Evolutionary conservation across 2,797 vertebrate genomes (phyloP), one percentile per base, ranked within the genome.

Genomic region (Gymnocypris eckloni): DNA sequence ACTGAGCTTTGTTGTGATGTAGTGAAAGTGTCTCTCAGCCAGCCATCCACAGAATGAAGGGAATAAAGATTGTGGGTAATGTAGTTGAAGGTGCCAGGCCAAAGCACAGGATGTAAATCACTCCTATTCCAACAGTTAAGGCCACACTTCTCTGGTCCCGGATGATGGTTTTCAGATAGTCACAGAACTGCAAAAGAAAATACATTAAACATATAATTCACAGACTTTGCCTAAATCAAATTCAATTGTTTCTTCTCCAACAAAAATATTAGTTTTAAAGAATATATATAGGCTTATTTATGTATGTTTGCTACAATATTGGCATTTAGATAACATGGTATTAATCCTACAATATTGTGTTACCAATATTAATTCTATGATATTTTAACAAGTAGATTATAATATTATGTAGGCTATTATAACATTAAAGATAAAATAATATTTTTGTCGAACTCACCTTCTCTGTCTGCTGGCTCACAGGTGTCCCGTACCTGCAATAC

Each of bases 11-110:
- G 22, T 28, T 86, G 37, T 67, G 5, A 48, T 67, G 13, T 20
- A 61, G 37, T 82, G 8, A 79, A 16, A 37, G 12, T 9, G 54
- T 54, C n/a, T 39, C 80, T 95, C 91, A 98, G 86, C 97, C 95
- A 64, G 96, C 97, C 97, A 99, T 98, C 98, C 98, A 99, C 76
- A 99, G 90, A 12, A 93, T 93, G 90, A 99, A 98, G 4, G 97
- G 95, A 85, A 99, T 92, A 15, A 98, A 91, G 86, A 98, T 90
- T 16, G 97, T 97, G 84, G 96, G 97, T 77, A 99, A 92, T 0
- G 96, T 95, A 39, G 96, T 97, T 69, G 93, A 96, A 4, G 95
- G 95, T 15, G 94, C 94, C 92, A 97, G 82, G 37, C 98, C 97
- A 5, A 96, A 95, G 87, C 88, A 97, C 79, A 96, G 20, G 11